These are phyloP conservation scores for Austrolebias charrua DNA, from an alignment of 2,797 vertebrate species.

Conservation along the genomic window DNA sequence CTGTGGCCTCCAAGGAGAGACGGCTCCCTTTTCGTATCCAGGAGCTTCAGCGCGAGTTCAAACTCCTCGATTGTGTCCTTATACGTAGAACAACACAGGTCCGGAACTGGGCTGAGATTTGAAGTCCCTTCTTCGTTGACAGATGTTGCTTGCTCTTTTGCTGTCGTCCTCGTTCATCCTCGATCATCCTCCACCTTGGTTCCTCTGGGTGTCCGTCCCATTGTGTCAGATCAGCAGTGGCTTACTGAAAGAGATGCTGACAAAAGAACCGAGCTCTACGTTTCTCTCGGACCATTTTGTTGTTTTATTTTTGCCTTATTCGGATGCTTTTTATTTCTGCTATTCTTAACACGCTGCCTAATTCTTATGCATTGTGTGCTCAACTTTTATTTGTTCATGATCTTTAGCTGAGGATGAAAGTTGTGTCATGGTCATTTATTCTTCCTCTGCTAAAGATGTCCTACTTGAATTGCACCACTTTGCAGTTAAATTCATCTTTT, in stretches of 20 bases:
- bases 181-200: constrained; percentile 56
- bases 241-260: constrained; percentile 53
- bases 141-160: constrained; percentile 59
- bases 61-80: constrained; percentile 14
- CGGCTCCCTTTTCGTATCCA: constrained; percentile 49
- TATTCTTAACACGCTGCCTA: constrained; percentile 64
- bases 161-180: constrained; percentile 55
- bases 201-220: constrained; percentile 63
- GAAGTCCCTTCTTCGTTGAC: constrained; percentile 40
- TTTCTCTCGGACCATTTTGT: constrained; percentile 29
- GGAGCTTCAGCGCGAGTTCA: constrained; percentile 48
- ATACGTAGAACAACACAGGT: constrained; percentile 36
- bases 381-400: constrained; percentile 45
- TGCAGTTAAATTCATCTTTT: constrained; percentile 44
- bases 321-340: constrained; percentile 44
- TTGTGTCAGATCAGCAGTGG: constrained; percentile 54
- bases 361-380: constrained; percentile 45
- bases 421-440: constrained; percentile 25
- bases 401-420: constrained; percentile 48
- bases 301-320: constrained; percentile 68
- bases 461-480: constrained; percentile 66
- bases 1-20: constrained; percentile 57
- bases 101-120: constrained; percentile 45
- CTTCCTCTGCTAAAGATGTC: constrained; percentile 47
- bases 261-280: constrained; percentile 37